phyloP scores from a whole-genome alignment of 2,888 invertebrate species.

The Archaeoteleia sp. region DNA sequence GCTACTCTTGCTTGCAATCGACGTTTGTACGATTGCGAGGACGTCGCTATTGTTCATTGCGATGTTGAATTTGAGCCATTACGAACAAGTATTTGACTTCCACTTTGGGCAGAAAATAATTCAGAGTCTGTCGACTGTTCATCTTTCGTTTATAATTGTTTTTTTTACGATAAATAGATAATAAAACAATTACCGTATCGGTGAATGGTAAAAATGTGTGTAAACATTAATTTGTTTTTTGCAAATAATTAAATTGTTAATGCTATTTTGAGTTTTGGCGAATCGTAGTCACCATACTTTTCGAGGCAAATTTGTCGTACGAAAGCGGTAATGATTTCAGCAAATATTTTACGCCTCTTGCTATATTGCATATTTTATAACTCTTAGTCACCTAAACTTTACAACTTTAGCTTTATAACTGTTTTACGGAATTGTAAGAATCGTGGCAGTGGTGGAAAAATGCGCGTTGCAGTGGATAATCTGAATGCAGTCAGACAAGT shows the following conservation, averaged over 20 bases:
- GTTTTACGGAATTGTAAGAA: slow-evolving; percentile 9
- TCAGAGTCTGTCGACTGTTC: slow-evolving; percentile 1
- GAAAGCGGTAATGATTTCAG: background rate
- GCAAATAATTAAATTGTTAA: no score
- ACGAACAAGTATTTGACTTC: slow-evolving; percentile 29
- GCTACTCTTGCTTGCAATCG: slow-evolving; percentile 19
- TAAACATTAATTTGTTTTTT: no score
- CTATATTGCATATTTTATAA: slow-evolving; percentile 15
- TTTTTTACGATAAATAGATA: background rate
- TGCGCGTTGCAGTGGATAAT: slow-evolving; percentile 20
- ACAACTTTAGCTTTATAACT: slow-evolving; percentile 16
- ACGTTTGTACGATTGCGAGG: slow-evolving; percentile 34
- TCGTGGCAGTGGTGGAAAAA: slow-evolving; percentile 7
- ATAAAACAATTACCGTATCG: no score
- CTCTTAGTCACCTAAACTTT: slow-evolving; percentile 11
- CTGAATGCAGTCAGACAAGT: slow-evolving; percentile 30
- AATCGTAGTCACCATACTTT: background rate
- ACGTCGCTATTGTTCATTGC: slow-evolving; percentile 33
- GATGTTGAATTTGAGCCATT: slow-evolving; percentile 26
- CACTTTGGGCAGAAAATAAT: slow-evolving; percentile 32
- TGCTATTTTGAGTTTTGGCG: background rate
- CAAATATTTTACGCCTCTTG: background rate
- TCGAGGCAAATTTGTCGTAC: background rate
- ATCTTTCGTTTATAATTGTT: background rate
- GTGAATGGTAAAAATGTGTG: background rate